A percentile compares a stretch with the other conserved stretches of the same genome.
phyloP scores from a whole-genome alignment of 2,888 invertebrate species.

The Toxonevra muliebris region DNA sequence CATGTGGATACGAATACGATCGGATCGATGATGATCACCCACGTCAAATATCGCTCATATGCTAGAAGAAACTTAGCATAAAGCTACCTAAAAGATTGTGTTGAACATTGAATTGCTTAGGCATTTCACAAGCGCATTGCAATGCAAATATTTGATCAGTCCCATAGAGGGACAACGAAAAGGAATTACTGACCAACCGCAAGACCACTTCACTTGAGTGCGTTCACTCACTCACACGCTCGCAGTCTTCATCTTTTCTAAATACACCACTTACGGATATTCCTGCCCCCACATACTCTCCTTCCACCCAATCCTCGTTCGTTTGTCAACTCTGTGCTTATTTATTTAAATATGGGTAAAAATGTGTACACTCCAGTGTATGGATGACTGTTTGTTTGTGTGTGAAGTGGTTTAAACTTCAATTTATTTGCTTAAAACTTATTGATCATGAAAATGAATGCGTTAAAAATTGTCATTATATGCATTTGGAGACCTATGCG shows the following conservation, averaged over 20 bases:
- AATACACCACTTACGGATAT: too few relatives aligned
- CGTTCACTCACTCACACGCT: background rate
- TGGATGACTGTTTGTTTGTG: background rate
- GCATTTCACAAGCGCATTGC: constrained; percentile 17
- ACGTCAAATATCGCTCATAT: constrained; percentile 14
- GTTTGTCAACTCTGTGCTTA: too few relatives aligned
- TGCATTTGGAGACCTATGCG: too few relatives aligned
- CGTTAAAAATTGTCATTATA: background rate
- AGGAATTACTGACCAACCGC: constrained; percentile 55
- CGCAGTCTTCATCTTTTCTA: background rate
- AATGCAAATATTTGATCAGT: constrained; percentile 16
- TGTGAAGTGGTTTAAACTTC: background rate
- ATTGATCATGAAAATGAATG: constrained; percentile 32
- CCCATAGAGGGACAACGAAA: background rate
- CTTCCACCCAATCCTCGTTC: background rate
- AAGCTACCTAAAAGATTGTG: too few relatives aligned
- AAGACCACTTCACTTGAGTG: constrained; percentile 51
- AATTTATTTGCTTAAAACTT: constrained; percentile 31
- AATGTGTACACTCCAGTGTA: background rate
- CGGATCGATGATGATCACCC: background rate
- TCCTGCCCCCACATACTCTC: too few relatives aligned
- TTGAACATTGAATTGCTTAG: constrained; percentile 14
- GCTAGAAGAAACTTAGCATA: constrained; percentile 8
- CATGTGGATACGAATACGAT: background rate
- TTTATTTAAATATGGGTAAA: too few relatives aligned